phyloP scores from a whole-genome alignment of 2,888 invertebrate genomes.

The Andrena praecox region DNA sequence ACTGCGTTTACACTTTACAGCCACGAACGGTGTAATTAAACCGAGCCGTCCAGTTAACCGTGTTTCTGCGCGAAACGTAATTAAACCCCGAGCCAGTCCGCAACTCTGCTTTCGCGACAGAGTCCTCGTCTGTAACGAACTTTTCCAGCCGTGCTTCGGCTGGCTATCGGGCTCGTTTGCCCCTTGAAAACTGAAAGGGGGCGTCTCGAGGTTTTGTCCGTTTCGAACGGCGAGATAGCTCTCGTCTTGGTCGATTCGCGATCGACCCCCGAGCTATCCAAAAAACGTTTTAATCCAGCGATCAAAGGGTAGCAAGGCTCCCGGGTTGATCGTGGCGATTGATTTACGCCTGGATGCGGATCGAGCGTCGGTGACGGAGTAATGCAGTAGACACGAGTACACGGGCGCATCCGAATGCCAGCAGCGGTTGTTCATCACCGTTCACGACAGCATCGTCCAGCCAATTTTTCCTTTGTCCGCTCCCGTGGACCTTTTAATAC shows the following conservation, averaged over 20 bases:
- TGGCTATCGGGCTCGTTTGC: conserved; percentile 20
- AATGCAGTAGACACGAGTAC: conserved; percentile 34
- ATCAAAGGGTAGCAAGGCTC: background rate
- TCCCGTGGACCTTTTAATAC: conserved; percentile 61
- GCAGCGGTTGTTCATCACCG: conserved; percentile 61
- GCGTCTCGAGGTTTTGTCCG: background rate
- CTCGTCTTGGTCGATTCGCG: background rate
- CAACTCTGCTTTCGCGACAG: conserved; percentile 27
- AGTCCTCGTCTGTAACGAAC: conserved; percentile 39
- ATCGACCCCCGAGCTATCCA: background rate
- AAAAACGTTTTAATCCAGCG: background rate
- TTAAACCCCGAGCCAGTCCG: conserved; percentile 31
- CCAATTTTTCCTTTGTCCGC: conserved; percentile 65
- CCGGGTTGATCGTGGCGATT: conserved; percentile 20
- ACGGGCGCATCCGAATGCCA: conserved; percentile 34
- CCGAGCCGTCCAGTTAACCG: conserved; percentile 39
- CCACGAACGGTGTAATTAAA: conserved; percentile 66
- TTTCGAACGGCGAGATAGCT: background rate
- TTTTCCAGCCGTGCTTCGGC: conserved; percentile 21
- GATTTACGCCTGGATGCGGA: conserved; percentile 38
- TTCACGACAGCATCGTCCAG: conserved; percentile 39
- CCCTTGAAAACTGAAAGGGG: background rate
- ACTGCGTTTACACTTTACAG: conserved; percentile 63
- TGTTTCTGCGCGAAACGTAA: conserved; percentile 45
- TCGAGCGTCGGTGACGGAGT: conserved; percentile 32